A percentile compares a stretch with the other conserved stretches of the same genome.
phyloP scores from a whole-genome alignment of 2,888 invertebrate species.

The Plusia festucae region DNA sequence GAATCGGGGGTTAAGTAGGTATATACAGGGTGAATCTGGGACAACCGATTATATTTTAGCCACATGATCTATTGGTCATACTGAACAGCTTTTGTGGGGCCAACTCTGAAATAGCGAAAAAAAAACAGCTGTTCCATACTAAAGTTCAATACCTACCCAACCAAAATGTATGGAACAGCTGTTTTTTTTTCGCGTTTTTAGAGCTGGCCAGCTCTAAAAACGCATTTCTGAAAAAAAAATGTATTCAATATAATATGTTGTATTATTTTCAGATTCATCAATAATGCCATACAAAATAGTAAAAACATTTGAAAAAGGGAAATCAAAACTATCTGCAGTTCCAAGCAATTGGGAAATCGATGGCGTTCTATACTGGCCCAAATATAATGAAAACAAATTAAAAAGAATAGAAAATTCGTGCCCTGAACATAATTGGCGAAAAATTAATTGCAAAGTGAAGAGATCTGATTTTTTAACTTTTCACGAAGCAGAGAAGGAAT shows the following conservation, averaged over 20 bases:
- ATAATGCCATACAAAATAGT: conserved; percentile 20
- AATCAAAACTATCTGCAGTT: conserved; percentile 14
- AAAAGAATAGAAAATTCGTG: conserved; percentile 20
- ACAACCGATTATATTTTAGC: conserved; percentile 4
- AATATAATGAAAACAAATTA: conserved; percentile 22
- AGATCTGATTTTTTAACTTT: conserved; percentile 31
- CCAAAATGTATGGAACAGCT: too few species aligned
- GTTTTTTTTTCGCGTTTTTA: conserved; percentile 2
- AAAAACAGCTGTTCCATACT: not conserved
- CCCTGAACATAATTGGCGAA: conserved; percentile 30
- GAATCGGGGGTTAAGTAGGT: conserved; percentile 4
- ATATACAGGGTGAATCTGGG: conserved; percentile 4
- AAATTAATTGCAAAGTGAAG: conserved; percentile 34
- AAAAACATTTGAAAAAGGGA: conserved; percentile 17
- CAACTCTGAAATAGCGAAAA: not conserved
- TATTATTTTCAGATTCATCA: conserved; percentile 10
- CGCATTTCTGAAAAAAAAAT: conserved; percentile 4
- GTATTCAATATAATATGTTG: conserved; percentile 6
- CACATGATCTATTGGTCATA: conserved; percentile 4
- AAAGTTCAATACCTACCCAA: conserved; percentile 4
- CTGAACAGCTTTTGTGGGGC: conserved; percentile 4
- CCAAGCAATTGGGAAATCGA: conserved; percentile 20
- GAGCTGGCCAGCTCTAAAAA: too few species aligned
- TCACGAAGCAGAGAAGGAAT: conserved; percentile 31
- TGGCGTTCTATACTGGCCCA: conserved; percentile 22